Conservation (phyloP, 2,113 vertebrate genomes). For the Hydrolagus affinis region DNA sequence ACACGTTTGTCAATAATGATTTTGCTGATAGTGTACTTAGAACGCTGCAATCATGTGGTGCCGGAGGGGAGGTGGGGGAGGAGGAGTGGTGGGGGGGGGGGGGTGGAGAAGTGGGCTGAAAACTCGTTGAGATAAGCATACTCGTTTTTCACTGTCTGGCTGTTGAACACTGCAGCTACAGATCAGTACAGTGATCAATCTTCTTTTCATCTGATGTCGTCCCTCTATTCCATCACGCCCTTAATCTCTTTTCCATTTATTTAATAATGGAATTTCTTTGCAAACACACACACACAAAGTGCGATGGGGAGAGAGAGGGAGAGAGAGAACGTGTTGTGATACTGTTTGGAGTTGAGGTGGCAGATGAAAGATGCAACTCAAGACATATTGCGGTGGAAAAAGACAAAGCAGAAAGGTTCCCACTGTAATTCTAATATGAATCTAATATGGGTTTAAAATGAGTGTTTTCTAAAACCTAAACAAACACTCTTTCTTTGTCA, state of each 20-base stretch:
- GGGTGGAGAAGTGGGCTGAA: neutral
- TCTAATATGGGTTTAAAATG: too few relatives aligned
- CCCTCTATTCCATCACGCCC: neutral
- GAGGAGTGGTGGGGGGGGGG: too few relatives aligned
- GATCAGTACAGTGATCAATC: neutral
- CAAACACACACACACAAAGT: too few relatives aligned
- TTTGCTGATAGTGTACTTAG: neutral
- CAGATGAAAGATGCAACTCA: constrained; percentile 9
- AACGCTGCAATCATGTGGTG: neutral
- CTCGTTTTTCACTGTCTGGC: neutral
- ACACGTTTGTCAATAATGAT: constrained; percentile 3
- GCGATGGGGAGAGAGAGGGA: neutral
- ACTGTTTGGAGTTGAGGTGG: neutral
- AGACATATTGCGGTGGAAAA: neutral
- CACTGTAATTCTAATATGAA: neutral
- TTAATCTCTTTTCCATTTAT: neutral
- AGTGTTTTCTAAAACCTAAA: neutral
- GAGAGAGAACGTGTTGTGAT: neutral
- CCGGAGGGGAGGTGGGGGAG: too few relatives aligned
- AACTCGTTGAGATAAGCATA: neutral
- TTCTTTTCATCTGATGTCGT: neutral
- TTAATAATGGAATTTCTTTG: neutral
- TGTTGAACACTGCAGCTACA: neutral
- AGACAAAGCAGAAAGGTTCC: neutral
- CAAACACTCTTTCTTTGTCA: neutral